phyloP scores from a whole-genome alignment of 2,888 invertebrate genomes.

The Tuberolachnus salignus region DNA sequence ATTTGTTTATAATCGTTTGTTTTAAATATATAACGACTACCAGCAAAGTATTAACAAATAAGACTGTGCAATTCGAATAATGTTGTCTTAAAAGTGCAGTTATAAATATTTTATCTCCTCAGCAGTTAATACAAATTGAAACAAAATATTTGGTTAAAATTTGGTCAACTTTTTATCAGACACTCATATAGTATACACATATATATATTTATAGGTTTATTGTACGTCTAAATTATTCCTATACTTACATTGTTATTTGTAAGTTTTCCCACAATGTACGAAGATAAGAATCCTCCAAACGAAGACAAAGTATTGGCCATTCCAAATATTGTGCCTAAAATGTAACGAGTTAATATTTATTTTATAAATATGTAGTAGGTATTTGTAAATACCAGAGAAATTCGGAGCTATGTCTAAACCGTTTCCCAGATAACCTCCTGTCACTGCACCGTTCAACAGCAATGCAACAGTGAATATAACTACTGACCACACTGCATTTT shows the following conservation, averaged over 20 bases:
- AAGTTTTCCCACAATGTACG: slow-evolving; percentile 79
- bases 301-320: slow-evolving; percentile 87
- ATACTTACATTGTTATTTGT: slow-evolving; percentile 73
- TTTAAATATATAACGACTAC: too few species aligned
- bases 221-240: background rate
- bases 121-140: too few species aligned
- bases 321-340: slow-evolving; percentile 80
- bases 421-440: slow-evolving; percentile 84
- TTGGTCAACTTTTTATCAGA: too few species aligned
- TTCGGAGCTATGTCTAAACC: slow-evolving; percentile 87
- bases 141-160: too few species aligned
- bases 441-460: slow-evolving; percentile 84
- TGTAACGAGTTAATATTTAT: slow-evolving; percentile 21
- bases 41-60: too few species aligned
- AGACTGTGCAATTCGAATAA: too few species aligned
- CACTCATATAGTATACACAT: too few species aligned
- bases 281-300: slow-evolving; percentile 80
- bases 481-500: slow-evolving; percentile 74
- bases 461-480: slow-evolving; percentile 79
- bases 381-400: slow-evolving; percentile 67
- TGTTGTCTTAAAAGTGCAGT: too few species aligned
- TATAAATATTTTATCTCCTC: too few species aligned
- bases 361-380: background rate
- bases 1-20: too few species aligned
- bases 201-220: too few species aligned